These are phyloP conservation scores for Phaethornis superciliosus DNA, from an alignment of 2,113 vertebrate genomes.

Conservation along the genomic window DNA sequence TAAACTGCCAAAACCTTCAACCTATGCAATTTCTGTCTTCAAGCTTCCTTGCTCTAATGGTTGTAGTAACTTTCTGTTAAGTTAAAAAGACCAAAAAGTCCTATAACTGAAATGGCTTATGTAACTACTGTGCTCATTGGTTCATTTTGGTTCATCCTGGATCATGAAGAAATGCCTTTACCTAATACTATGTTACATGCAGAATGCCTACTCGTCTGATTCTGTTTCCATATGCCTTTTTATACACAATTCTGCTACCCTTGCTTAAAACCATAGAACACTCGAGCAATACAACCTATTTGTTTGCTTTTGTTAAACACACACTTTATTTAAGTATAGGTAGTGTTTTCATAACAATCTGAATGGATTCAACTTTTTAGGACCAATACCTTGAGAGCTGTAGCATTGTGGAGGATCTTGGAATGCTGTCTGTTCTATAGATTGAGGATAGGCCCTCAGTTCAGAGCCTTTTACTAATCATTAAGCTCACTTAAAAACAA, in stretches of 20 bases:
- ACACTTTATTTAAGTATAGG: background rate
- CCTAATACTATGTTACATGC: background rate
- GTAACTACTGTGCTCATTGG: constrained; percentile 6
- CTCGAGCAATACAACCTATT: background rate
- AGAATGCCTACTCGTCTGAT: background rate
- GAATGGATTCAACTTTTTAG: background rate
- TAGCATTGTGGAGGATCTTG: background rate
- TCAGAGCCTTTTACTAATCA: constrained; percentile 33
- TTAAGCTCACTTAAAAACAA: constrained; percentile 35
- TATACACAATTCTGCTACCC: background rate
- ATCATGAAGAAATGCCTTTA: constrained; percentile 43
- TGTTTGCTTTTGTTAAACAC: background rate
- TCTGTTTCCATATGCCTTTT: background rate
- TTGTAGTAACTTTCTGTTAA: constrained; percentile 60
- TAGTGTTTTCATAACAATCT: background rate
- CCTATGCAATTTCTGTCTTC: constrained; percentile 52
- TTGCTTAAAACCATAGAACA: background rate
- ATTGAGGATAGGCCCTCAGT: background rate
- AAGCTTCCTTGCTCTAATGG: constrained; percentile 52
- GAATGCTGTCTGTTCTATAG: background rate
- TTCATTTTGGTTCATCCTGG: constrained; percentile 14
- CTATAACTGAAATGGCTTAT: constrained; percentile 8
- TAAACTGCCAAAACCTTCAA: constrained; percentile 68
- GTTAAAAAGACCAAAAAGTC: constrained; percentile 26
- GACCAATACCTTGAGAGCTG: background rate